These are phyloP conservation scores for Oreotrochilus melanogaster DNA, from an alignment of 2,113 vertebrate genomes.

Conservation along the genomic window DNA sequence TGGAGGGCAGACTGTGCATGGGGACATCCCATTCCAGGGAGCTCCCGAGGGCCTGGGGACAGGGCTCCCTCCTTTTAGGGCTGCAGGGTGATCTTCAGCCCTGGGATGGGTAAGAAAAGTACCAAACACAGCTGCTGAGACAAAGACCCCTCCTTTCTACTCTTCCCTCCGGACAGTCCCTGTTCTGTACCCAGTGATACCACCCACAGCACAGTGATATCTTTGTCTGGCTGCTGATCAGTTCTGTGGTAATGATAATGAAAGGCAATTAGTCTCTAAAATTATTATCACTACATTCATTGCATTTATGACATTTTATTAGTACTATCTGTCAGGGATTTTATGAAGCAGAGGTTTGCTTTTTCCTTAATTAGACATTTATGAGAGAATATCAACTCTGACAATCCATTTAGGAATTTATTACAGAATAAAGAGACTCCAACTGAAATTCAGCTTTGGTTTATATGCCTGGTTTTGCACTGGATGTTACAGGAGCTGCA, in stretches of 20 bases:
- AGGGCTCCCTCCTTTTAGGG: fast-evolving
- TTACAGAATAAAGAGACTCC: conserved; percentile 49
- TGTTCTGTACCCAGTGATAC: neutral
- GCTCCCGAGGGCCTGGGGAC: neutral
- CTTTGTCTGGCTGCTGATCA: neutral
- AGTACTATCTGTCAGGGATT: conserved; percentile 23
- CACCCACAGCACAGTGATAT: fast-evolving
- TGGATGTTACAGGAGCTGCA: neutral
- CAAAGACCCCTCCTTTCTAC: neutral
- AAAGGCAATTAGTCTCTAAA: conserved; percentile 54
- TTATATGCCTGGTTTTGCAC: neutral
- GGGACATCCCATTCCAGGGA: fast-evolving
- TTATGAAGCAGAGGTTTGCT: neutral
- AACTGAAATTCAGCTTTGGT: conserved; percentile 13
- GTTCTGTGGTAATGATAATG: conserved; percentile 41
- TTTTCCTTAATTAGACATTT: conserved; percentile 39
- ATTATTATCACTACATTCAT: neutral
- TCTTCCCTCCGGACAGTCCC: neutral
- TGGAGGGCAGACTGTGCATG: fast-evolving
- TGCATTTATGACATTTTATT: conserved; percentile 30
- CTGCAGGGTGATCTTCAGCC: neutral
- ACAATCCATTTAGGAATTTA: conserved; percentile 32
- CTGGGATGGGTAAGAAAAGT: neutral
- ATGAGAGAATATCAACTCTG: conserved; percentile 35
- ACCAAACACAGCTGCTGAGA: neutral